Percentiles rank a stretch among this genome's conserved stretches.
Conservation (phyloP, 2,113 vertebrate species). For the Gambusia holbrooki region DNA sequence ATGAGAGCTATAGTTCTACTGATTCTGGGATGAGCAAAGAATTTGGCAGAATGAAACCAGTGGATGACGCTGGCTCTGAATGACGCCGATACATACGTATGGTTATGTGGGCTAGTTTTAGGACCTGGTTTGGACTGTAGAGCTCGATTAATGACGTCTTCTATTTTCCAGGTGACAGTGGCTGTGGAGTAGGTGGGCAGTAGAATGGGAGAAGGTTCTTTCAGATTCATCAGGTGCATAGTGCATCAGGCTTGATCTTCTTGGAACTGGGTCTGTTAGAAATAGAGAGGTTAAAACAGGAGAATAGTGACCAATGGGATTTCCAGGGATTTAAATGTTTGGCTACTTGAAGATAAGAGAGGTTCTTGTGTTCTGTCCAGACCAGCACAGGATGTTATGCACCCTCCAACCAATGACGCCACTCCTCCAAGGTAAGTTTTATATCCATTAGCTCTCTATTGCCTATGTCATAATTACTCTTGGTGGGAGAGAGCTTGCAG, state of each 20-base stretch:
- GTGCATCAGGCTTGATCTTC: background rate
- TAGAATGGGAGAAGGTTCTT: background rate
- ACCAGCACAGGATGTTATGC: background rate
- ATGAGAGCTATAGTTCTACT: background rate
- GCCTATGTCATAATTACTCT: background rate
- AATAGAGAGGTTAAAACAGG: background rate
- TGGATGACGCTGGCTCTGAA: background rate
- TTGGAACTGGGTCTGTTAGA: background rate
- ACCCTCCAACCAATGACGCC: background rate
- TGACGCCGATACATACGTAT: background rate
- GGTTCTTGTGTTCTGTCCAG: background rate
- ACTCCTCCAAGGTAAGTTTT: background rate
- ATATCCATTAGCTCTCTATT: background rate
- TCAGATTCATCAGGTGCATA: background rate
- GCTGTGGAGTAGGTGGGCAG: background rate
- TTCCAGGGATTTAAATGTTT: background rate
- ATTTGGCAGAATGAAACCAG: background rate
- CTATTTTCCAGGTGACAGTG: background rate
- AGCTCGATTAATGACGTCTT: background rate
- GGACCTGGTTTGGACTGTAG: background rate
- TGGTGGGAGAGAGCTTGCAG: too few species aligned
- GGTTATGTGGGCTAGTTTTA: background rate
- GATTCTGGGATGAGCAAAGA: background rate
- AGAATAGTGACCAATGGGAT: background rate
- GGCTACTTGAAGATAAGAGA: background rate